Evolutionary conservation across 2,797 vertebrate genomes (phyloP).

Genomic region (Bradypus variegatus): DNA sequence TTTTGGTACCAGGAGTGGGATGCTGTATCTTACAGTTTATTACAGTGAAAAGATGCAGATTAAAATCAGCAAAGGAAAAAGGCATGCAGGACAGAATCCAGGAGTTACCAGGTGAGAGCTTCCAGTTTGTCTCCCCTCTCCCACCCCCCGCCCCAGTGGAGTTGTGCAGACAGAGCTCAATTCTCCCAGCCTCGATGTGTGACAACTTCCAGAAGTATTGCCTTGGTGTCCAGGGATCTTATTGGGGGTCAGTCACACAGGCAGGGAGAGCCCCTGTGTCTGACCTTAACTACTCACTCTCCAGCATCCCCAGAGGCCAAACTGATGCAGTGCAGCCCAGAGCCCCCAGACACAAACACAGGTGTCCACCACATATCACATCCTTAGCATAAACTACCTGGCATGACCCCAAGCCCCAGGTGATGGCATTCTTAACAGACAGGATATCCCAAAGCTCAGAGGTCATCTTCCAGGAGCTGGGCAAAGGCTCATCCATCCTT

Average conservation of each 20-base stretch:
- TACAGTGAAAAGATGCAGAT: background rate
- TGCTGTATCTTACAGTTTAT: background rate
- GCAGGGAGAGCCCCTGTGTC: background rate
- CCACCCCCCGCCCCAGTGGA: too few species aligned
- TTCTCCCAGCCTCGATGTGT: background rate
- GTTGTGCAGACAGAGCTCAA: background rate
- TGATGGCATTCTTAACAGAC: fast-evolving
- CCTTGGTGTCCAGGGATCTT: background rate
- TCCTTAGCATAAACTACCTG: fast-evolving
- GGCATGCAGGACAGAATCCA: fast-evolving
- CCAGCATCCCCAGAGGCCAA: background rate
- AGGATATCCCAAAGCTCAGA: too few species aligned
- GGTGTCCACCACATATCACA: too few species aligned
- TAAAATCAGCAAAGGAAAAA: background rate
- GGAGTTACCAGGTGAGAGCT: fast-evolving
- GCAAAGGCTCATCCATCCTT: too few species aligned
- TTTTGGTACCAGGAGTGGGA: too few species aligned
- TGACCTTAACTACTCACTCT: background rate
- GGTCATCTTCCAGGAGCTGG: background rate
- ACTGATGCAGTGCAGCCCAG: background rate
- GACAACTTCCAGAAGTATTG: background rate
- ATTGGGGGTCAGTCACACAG: background rate
- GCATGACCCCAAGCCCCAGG: background rate
- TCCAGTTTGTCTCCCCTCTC: background rate
- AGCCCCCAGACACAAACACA: background rate